Conservation (phyloP, 2,113 vertebrate species). For the Ascaphus truei region DNA sequence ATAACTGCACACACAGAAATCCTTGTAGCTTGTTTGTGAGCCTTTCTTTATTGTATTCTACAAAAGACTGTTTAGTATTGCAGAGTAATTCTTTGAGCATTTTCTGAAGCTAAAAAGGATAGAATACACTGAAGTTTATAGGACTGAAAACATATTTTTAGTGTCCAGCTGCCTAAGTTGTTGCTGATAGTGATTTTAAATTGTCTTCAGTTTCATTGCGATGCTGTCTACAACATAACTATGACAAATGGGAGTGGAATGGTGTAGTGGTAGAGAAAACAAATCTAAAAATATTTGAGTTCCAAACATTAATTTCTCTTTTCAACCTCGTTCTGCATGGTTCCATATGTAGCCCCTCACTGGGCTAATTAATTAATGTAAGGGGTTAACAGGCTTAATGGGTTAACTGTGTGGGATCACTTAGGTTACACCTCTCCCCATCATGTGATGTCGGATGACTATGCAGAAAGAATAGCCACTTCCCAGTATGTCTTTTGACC, state of each 20-base stretch:
- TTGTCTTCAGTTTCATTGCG: slow-evolving; percentile 15
- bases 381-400: too few relatives aligned
- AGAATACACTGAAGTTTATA: neutral
- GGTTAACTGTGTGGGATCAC: too few relatives aligned
- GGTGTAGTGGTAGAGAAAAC: neutral
- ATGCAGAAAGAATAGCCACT: too few relatives aligned
- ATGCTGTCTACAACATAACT: slow-evolving; percentile 25
- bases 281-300: neutral
- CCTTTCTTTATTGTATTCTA: slow-evolving; percentile 30
- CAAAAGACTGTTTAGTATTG: neutral
- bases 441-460: too few relatives aligned
- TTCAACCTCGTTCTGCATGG: neutral
- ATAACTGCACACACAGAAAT: slow-evolving; percentile 70
- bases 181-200: slow-evolving; percentile 14
- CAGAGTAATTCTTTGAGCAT: slow-evolving; percentile 21
- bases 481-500: too few relatives aligned
- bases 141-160: neutral
- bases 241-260: slow-evolving; percentile 27
- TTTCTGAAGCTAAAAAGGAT: neutral
- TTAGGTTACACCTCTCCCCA: too few relatives aligned
- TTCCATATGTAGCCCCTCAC: too few relatives aligned
- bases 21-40: slow-evolving; percentile 48
- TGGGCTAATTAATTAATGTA: too few relatives aligned
- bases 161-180: neutral
- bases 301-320: neutral